Percentiles rank a stretch among this genome's conserved stretches.
Conservation (phyloP, 64 coral and sea anemone genomes). For the Stichodactyla helianthus region DNA sequence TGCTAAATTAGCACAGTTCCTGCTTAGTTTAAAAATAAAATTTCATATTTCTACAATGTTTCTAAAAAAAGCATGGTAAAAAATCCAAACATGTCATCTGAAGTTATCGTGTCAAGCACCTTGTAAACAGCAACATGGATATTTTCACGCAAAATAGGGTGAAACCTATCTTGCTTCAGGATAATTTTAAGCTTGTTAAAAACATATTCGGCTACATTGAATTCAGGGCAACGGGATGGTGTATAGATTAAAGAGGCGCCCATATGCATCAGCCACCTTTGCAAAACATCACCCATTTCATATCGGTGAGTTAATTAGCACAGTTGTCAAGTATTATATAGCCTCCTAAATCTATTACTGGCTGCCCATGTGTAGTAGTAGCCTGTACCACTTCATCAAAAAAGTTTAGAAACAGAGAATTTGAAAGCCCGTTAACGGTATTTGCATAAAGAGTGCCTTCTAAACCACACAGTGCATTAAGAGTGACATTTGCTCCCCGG, state of each 20-base stretch:
- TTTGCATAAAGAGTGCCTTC: slow-evolving; percentile 44
- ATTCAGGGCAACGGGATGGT: slow-evolving; percentile 39
- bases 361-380: slow-evolving; percentile 13
- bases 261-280: slow-evolving; percentile 38
- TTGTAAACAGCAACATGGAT: neutral
- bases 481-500: slow-evolving; percentile 35
- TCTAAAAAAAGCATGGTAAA: neutral
- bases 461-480: slow-evolving; percentile 44
- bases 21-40: no score
- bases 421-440: slow-evolving; percentile 8
- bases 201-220: slow-evolving; percentile 34
- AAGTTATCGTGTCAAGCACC: neutral
- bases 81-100: neutral
- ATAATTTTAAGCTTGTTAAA: slow-evolving; percentile 48
- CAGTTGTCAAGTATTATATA: slow-evolving; percentile 44
- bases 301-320: slow-evolving; percentile 26
- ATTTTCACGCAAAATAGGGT: neutral
- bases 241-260: slow-evolving; percentile 33
- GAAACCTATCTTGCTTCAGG: slow-evolving; percentile 27
- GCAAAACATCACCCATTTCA: slow-evolving; percentile 18
- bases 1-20: no score
- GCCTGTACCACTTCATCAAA: slow-evolving; percentile 30
- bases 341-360: slow-evolving; percentile 30
- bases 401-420: slow-evolving; percentile 24
- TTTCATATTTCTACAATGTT: no score